Percentiles rank a stretch among this genome's conserved stretches.
Conservation (phyloP, 2,888 invertebrate species). For the Yponomeuta sedellus region DNA sequence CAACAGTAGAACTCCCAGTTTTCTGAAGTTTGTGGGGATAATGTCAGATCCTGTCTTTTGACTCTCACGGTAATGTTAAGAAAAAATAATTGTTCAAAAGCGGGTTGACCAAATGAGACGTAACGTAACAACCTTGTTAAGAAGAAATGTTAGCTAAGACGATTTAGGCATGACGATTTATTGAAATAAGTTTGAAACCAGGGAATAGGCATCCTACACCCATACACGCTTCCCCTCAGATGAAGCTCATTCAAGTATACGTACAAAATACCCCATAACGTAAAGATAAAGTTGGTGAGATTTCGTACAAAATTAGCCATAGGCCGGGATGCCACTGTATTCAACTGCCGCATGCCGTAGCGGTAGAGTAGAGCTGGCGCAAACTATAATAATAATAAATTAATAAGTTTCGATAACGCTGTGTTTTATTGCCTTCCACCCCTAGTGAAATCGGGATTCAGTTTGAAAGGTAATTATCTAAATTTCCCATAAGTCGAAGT, state of each 20-base stretch:
- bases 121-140: too few relatives aligned
- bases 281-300: not conserved
- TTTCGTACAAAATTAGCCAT: slow-evolving; percentile 13
- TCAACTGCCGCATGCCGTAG: slow-evolving; percentile 6
- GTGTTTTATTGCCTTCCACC: not conserved
- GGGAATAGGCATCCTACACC: not conserved
- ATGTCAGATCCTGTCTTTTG: too few relatives aligned
- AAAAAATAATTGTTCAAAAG: too few relatives aligned
- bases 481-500: not conserved
- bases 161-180: not conserved
- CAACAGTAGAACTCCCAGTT: too few relatives aligned
- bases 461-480: not conserved
- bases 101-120: too few relatives aligned
- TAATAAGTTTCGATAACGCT: slow-evolving; percentile 11
- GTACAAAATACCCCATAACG: not conserved
- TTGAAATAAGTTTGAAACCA: not conserved
- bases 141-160: too few relatives aligned
- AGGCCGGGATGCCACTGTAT: slow-evolving; percentile 14
- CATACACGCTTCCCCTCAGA: not conserved
- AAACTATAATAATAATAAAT: slow-evolving; percentile 2
- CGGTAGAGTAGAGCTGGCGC: not conserved
- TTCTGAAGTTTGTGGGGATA: too few relatives aligned
- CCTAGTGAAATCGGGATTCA: not conserved
- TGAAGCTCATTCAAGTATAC: not conserved
- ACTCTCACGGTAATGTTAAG: too few relatives aligned